Conservation (phyloP, 2,797 vertebrate species). For the Falco peregrinus region DNA sequence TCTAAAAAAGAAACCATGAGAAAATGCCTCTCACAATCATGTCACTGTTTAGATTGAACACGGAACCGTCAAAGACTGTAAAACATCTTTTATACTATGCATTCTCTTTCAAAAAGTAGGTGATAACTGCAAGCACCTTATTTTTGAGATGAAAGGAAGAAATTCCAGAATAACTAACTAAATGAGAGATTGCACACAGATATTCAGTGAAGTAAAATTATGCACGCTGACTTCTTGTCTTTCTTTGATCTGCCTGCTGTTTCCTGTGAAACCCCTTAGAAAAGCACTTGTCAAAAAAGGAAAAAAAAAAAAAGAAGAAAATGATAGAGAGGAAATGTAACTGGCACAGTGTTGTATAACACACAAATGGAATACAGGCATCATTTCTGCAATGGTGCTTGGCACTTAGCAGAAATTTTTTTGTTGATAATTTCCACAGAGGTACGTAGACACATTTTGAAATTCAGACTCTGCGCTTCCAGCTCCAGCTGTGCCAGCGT, state of each 20-base stretch:
- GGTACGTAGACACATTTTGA: neutral
- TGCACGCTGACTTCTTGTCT: neutral
- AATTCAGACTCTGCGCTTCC: neutral
- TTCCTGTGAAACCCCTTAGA: conserved; percentile 9
- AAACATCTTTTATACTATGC: neutral
- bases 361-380: neutral
- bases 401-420: neutral
- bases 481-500: neutral
- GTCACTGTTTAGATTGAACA: neutral
- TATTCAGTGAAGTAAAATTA: neutral
- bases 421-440: neutral
- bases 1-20: neutral
- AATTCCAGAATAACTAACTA: neutral
- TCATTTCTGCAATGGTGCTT: neutral
- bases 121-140: neutral
- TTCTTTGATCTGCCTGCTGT: neutral
- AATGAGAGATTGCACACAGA: neutral
- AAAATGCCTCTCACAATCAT: neutral
- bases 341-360: neutral
- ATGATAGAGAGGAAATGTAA: neutral
- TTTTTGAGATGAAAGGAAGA: neutral
- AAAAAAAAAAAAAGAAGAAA: neutral
- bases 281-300: neutral
- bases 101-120: neutral
- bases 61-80: neutral